These are phyloP conservation scores for Pelusios castaneus DNA, from an alignment of 2,113 vertebrate genomes.

Conservation along the genomic window DNA sequence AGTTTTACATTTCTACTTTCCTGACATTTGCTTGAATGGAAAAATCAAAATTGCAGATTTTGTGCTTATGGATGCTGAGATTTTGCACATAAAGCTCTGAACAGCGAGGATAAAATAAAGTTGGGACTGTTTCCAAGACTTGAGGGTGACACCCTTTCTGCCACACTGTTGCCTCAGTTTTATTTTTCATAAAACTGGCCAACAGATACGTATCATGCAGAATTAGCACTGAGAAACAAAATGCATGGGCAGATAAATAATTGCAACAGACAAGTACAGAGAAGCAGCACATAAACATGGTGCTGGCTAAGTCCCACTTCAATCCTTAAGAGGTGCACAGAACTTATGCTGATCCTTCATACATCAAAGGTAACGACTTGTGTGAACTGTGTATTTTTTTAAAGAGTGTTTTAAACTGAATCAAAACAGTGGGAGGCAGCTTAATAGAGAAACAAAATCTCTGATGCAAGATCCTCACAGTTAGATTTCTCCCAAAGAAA, in stretches of 20 bases:
- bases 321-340: not conserved
- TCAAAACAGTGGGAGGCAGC: not conserved
- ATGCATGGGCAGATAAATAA: not conserved
- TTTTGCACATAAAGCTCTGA: not conserved
- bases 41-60: not conserved
- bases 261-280: accelerated
- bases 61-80: accelerated
- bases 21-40: not conserved
- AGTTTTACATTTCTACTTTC: not conserved
- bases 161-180: not conserved
- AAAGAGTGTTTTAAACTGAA: not conserved
- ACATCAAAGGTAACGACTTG: not conserved
- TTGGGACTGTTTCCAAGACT: not conserved
- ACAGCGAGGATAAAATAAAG: not conserved
- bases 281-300: not conserved
- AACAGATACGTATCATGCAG: not conserved
- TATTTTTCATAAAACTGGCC: not conserved
- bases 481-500: not conserved
- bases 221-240: not conserved
- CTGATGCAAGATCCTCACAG: not conserved
- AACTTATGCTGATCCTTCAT: accelerated
- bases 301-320: not conserved
- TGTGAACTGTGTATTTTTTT: not conserved
- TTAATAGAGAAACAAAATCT: not conserved
- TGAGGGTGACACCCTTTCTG: not conserved